These are phyloP conservation scores for Xiphorhynchus elegans DNA, from an alignment of 2,113 vertebrate species.

Conservation along the genomic window DNA sequence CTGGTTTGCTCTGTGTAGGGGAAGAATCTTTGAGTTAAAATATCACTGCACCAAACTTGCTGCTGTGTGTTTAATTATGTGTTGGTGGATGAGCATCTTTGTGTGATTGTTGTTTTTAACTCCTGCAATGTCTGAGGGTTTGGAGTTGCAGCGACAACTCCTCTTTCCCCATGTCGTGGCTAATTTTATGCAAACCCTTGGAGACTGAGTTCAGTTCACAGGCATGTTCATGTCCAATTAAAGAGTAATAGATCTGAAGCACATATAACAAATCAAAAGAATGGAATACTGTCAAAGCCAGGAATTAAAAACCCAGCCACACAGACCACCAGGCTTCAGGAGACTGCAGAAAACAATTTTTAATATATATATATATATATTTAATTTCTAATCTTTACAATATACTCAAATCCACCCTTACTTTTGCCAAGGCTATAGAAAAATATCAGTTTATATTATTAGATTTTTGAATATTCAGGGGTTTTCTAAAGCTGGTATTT, in stretches of 20 bases:
- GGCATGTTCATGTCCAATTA: conserved; percentile 37
- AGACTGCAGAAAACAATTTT: not conserved
- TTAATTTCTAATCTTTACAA: not conserved
- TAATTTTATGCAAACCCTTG: conserved; percentile 3
- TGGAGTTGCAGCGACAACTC: not conserved
- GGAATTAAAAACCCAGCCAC: not conserved
- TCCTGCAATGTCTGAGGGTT: not conserved
- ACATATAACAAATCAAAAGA: conserved; percentile 22
- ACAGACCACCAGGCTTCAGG: not conserved
- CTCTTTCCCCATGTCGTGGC: not conserved
- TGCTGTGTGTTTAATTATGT: accelerated
- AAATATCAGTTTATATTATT: not conserved
- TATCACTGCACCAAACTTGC: not conserved
- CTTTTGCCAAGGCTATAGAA: not conserved
- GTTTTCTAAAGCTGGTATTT: not conserved
- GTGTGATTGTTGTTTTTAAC: not conserved
- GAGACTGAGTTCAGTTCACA: not conserved
- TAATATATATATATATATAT: not conserved
- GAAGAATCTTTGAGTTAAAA: not conserved
- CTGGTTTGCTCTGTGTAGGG: not conserved
- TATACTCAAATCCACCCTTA: not conserved
- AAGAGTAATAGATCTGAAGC: conserved; percentile 36
- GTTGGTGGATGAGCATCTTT: not conserved
- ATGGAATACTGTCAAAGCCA: not conserved
- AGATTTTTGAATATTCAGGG: not conserved